A percentile compares a stretch with the other conserved stretches of the same genome.
Evolutionary conservation across 1,140 invertebrate genomes (phyloP).

Genomic region (Drosophila subpulchrella): DNA sequence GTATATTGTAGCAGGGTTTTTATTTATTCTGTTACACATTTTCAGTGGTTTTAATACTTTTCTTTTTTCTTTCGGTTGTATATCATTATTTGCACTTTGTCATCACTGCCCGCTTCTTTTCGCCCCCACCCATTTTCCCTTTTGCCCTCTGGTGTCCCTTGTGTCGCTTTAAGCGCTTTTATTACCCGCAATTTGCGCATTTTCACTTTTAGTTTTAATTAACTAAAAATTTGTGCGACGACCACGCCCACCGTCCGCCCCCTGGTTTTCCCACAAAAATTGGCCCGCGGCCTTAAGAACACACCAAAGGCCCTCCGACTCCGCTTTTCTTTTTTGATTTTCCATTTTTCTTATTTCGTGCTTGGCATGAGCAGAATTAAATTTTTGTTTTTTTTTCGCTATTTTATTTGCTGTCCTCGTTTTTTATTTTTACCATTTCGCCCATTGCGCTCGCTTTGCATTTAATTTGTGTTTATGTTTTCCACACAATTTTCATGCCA

Average conservation of each 20-base stretch:
- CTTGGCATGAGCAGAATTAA: constrained; percentile 28
- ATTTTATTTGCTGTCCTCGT: constrained; percentile 67
- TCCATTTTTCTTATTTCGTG: constrained; percentile 44
- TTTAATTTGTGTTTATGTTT: constrained; percentile 60
- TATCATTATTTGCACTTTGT: constrained; percentile 57
- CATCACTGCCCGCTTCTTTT: constrained; percentile 31
- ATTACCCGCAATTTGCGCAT: constrained; percentile 77
- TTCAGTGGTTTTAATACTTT: neutral
- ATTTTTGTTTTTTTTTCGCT: constrained; percentile 35
- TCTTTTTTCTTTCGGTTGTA: constrained; percentile 6
- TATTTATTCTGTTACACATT: neutral
- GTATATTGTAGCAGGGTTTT: too few relatives aligned
- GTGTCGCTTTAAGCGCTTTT: constrained; percentile 64
- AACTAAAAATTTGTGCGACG: constrained; percentile 72
- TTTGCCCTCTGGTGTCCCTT: constrained; percentile 5
- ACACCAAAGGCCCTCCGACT: constrained; percentile 20
- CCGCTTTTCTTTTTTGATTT: constrained; percentile 27
- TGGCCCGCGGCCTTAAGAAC: constrained; percentile 29
- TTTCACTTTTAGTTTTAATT: constrained; percentile 82
- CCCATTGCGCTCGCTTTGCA: constrained; percentile 55
- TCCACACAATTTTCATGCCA: constrained; percentile 60
- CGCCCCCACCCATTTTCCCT: constrained; percentile 5
- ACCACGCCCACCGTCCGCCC: constrained; percentile 7
- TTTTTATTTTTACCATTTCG: constrained; percentile 46
- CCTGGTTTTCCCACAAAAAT: constrained; percentile 15